Evolutionary conservation across 2,113 vertebrate genomes (phyloP).

Genomic region (Aix galericulata): DNA sequence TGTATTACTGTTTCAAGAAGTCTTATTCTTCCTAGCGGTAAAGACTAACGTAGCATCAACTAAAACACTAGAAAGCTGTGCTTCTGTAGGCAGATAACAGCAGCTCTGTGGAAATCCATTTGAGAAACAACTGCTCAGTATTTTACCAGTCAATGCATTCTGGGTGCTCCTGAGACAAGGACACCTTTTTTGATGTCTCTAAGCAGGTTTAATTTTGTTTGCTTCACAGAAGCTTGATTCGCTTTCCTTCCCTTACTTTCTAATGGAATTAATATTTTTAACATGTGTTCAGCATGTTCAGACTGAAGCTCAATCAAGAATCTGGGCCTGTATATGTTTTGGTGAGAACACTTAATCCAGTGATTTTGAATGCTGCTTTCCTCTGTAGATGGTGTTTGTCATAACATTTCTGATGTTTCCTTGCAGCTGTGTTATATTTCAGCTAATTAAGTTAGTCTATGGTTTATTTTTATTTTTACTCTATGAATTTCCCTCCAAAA

Average conservation of each 20-base stretch:
- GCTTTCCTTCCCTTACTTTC: accelerated
- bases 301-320: neutral
- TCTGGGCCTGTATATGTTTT: neutral
- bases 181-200: neutral
- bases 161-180: neutral
- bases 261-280: neutral
- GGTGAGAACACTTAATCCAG: neutral
- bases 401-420: neutral
- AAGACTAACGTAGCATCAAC: neutral
- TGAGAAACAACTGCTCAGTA: neutral
- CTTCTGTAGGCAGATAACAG: neutral
- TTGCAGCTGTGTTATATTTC: neutral
- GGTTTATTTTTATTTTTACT: neutral
- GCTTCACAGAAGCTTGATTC: neutral
- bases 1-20: neutral
- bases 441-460: neutral
- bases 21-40: neutral
- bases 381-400: neutral
- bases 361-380: neutral
- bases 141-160: neutral
- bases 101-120: neutral
- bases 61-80: neutral
- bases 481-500: neutral
- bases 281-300: neutral
- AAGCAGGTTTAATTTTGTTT: neutral